These are phyloP conservation scores for Ctenoplectra terminalis DNA, from an alignment of 1,140 invertebrate genomes.

Conservation along the genomic window DNA sequence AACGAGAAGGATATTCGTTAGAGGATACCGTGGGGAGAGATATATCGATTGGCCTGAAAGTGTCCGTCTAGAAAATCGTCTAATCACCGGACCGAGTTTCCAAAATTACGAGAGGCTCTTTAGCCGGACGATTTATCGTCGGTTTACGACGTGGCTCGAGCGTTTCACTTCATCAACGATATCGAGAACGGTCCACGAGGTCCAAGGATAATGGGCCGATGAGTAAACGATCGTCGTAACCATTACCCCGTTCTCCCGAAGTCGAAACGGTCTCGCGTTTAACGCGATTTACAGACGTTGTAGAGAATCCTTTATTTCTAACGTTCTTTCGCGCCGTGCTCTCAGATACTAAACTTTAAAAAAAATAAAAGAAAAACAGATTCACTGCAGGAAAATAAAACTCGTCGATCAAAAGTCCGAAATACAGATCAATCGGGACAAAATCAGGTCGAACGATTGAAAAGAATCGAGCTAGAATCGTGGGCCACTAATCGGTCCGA, in stretches of 20 bases:
- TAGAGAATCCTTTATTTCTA: neutral
- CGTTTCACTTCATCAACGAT: constrained; percentile 67
- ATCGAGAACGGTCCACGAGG: constrained; percentile 42
- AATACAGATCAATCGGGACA: too few relatives aligned
- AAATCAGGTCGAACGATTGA: neutral
- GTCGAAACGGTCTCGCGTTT: constrained; percentile 15
- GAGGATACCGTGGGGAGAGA: neutral
- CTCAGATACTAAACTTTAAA: too few relatives aligned
- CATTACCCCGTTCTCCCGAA: constrained; percentile 31
- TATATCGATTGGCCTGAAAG: constrained; percentile 25
- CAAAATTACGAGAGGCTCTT: constrained; percentile 61
- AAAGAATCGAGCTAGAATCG: neutral
- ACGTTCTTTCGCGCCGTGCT: neutral
- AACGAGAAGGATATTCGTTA: neutral
- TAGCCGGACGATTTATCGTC: constrained; percentile 54
- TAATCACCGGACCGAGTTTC: constrained; percentile 35
- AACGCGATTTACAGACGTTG: constrained; percentile 22
- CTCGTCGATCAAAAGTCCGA: neutral
- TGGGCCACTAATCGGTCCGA: neutral
- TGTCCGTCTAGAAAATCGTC: constrained; percentile 37
- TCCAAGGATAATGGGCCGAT: constrained; percentile 50
- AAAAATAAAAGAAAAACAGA: too few relatives aligned
- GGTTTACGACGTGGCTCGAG: constrained; percentile 43
- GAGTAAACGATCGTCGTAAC: constrained; percentile 50
- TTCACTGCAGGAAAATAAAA: neutral